Conservation (phyloP, 2,888 invertebrate species). For the Euzophera pinguis region DNA sequence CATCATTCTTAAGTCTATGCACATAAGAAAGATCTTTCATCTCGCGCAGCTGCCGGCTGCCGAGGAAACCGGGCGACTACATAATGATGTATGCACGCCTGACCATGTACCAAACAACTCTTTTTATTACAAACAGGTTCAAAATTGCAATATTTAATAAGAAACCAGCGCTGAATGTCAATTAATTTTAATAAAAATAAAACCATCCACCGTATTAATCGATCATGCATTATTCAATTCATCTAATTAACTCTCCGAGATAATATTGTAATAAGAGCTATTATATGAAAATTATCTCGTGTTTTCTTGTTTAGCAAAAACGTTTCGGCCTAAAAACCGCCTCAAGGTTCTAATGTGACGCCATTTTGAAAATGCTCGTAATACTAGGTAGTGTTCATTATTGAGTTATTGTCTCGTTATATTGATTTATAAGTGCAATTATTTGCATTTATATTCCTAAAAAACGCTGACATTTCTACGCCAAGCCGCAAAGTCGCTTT, state of each 20-base stretch:
- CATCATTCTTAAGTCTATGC: constrained; percentile 27
- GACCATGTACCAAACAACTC: constrained; percentile 35
- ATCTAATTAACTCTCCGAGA: constrained; percentile 39
- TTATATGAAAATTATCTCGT: constrained; percentile 35
- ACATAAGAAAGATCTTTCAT: constrained; percentile 59
- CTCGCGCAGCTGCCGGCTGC: constrained; percentile 26
- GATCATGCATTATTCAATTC: constrained; percentile 53
- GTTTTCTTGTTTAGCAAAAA: constrained; percentile 2
- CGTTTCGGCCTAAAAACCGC: background rate
- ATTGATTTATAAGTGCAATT: constrained; percentile 40
- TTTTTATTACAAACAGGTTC: constrained; percentile 60
- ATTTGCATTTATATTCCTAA: constrained; percentile 34
- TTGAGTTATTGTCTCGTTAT: constrained; percentile 39
- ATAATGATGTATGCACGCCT: constrained; percentile 51
- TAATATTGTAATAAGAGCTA: constrained; percentile 32
- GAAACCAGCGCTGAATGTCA: constrained; percentile 56
- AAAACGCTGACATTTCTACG: constrained; percentile 41
- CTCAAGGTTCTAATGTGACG: background rate
- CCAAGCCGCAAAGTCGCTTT: constrained; percentile 34
- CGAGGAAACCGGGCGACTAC: constrained; percentile 21
- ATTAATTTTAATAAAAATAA: constrained; percentile 60
- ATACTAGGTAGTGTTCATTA: constrained; percentile 16
- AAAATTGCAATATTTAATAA: constrained; percentile 70
- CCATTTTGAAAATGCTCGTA: background rate
- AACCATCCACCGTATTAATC: constrained; percentile 50